Evolutionary conservation across 2,113 vertebrate genomes (phyloP).

Genomic region (Panthera tigris): DNA sequence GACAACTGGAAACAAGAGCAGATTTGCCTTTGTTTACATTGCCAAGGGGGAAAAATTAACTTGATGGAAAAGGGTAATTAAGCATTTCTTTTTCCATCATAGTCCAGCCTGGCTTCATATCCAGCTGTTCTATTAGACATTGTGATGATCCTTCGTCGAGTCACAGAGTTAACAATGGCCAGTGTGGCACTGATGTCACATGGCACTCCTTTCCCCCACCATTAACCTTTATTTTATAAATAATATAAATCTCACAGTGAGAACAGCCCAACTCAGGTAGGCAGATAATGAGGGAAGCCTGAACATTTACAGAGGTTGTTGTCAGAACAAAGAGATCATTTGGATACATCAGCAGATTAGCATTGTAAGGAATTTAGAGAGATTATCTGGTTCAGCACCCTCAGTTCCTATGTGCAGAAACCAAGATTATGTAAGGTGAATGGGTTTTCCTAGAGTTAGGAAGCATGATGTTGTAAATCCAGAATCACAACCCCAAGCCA

Average conservation of each 20-base stretch:
- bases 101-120: slow-evolving; percentile 20
- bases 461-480: not conserved
- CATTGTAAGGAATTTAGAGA: not conserved
- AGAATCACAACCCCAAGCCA: not conserved
- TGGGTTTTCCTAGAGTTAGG: not conserved
- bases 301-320: not conserved
- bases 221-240: slow-evolving; percentile 23
- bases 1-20: slow-evolving; percentile 55
- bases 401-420: not conserved
- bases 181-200: not conserved
- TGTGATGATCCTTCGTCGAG: not conserved
- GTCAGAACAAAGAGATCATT: not conserved
- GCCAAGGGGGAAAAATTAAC: slow-evolving; percentile 76
- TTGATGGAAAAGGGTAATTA: slow-evolving; percentile 76
- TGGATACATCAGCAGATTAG: not conserved
- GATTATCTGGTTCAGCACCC: not conserved
- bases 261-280: not conserved
- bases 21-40: slow-evolving; percentile 74
- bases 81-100: slow-evolving; percentile 63
- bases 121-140: slow-evolving; percentile 63
- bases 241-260: not conserved
- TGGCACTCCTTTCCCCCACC: not conserved
- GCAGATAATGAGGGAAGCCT: not conserved
- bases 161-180: not conserved
- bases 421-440: not conserved